Evolutionary conservation across 2,888 invertebrate species (phyloP).

Genomic region (Polymixis flavicincta): DNA sequence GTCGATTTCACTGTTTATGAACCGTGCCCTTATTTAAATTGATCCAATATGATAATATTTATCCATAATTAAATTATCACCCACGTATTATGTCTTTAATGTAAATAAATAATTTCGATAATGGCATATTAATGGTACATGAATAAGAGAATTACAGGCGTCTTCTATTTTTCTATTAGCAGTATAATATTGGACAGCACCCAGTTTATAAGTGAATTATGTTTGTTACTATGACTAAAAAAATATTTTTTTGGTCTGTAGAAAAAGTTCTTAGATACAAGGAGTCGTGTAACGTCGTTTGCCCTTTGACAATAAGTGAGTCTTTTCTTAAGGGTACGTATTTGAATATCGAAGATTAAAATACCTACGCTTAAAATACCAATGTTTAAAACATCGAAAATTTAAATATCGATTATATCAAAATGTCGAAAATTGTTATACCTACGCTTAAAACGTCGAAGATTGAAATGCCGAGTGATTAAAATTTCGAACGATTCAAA

Average conservation of each 20-base stretch:
- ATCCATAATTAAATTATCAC: slow-evolving; percentile 21
- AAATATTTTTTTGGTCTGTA: slow-evolving; percentile 22
- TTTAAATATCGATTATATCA: too few species aligned
- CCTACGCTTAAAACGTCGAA: too few species aligned
- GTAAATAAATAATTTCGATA: slow-evolving; percentile 43
- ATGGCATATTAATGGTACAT: slow-evolving; percentile 7
- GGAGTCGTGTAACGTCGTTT: not conserved
- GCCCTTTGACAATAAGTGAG: slow-evolving; percentile 12
- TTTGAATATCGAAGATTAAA: too few species aligned
- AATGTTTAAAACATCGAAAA: too few species aligned
- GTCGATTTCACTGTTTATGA: not conserved
- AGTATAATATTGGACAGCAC: not conserved
- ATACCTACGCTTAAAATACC: too few species aligned
- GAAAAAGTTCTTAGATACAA: not conserved
- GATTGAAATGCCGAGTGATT: too few species aligned
- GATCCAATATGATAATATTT: slow-evolving; percentile 25
- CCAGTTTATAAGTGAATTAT: not conserved
- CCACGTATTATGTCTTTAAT: not conserved
- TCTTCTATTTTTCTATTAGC: slow-evolving; percentile 23
- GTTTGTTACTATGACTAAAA: not conserved
- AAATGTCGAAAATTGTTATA: too few species aligned
- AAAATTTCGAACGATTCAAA: too few species aligned
- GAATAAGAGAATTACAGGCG: slow-evolving; percentile 5
- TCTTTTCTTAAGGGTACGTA: too few species aligned
- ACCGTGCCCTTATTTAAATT: not conserved